Conservation (phyloP, 1,140 invertebrate genomes). For the Anastatus disparis region DNA sequence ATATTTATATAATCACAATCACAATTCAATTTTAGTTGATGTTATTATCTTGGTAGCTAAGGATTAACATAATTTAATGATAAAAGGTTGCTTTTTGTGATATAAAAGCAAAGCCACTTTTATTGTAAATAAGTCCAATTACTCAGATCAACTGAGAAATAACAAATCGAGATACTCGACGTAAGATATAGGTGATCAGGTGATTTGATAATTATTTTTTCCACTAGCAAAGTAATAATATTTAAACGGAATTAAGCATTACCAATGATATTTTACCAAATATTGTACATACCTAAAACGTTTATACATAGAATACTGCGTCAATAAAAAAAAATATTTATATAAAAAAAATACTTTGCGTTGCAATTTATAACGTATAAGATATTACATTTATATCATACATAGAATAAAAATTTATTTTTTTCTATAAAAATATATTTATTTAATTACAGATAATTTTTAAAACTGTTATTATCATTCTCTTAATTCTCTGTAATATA, state of each 20-base stretch:
- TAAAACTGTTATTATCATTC: no score
- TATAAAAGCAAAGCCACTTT: slow-evolving; percentile 41
- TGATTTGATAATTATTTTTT: slow-evolving; percentile 43
- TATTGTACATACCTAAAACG: slow-evolving; percentile 51
- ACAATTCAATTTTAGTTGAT: no score
- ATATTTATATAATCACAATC: slow-evolving; percentile 3
- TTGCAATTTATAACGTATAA: slow-evolving; percentile 11
- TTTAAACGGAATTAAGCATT: slow-evolving; percentile 44
- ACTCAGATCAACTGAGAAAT: not conserved
- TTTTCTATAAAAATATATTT: no score
- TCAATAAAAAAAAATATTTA: slow-evolving; percentile 52
- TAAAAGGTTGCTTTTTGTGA: slow-evolving; percentile 21
- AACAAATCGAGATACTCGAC: slow-evolving; percentile 39
- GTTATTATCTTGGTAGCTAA: not conserved
- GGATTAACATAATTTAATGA: slow-evolving; percentile 8
- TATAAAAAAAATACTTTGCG: slow-evolving; percentile 41
- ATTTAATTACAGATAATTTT: no score
- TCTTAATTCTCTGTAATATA: not conserved
- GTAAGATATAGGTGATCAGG: slow-evolving; percentile 6
- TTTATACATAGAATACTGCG: slow-evolving; percentile 46
- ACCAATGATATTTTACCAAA: slow-evolving; percentile 58
- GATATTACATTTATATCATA: no score
- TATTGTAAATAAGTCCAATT: slow-evolving; percentile 32
- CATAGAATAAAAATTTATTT: no score
- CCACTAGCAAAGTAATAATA: slow-evolving; percentile 39